Percentiles rank a stretch among this genome's conserved stretches.
Evolutionary conservation across 2,113 vertebrate species (phyloP).

Genomic region (Eudyptes chrysolophus): DNA sequence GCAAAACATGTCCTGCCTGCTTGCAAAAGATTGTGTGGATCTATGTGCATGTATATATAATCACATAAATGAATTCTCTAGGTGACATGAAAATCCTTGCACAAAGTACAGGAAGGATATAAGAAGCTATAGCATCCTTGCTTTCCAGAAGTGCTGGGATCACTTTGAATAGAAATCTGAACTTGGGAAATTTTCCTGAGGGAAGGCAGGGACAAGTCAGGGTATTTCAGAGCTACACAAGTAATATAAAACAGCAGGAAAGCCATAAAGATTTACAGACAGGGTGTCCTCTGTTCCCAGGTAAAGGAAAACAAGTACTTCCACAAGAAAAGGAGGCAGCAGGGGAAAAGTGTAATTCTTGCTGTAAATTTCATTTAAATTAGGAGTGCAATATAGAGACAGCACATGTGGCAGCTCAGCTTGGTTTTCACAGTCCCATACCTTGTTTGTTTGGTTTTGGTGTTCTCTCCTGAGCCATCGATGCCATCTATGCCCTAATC

Average conservation of each 20-base stretch:
- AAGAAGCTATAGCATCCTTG: neutral
- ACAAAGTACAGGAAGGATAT: neutral
- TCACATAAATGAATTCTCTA: neutral
- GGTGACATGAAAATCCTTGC: neutral
- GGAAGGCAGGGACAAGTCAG: neutral
- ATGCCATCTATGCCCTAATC: neutral
- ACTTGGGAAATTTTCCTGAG: neutral
- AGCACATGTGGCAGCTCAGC: neutral
- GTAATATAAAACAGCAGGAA: conserved; percentile 27
- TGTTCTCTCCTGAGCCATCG: neutral
- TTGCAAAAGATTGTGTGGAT: neutral
- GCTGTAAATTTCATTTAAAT: neutral
- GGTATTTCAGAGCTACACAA: neutral
- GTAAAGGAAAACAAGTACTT: conserved; percentile 44
- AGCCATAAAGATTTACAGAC: neutral
- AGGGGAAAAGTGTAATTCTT: neutral
- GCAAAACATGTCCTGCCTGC: neutral
- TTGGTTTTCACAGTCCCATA: neutral
- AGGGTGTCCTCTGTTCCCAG: conserved; percentile 1
- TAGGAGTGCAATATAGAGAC: neutral
- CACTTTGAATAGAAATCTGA: conserved; percentile 15
- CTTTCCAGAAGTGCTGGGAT: neutral
- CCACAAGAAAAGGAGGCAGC: neutral
- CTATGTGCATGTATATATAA: neutral
- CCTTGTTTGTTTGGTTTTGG: neutral